These are phyloP conservation scores for Delia radicum DNA, from an alignment of 1,140 invertebrate species.

Conservation along the genomic window DNA sequence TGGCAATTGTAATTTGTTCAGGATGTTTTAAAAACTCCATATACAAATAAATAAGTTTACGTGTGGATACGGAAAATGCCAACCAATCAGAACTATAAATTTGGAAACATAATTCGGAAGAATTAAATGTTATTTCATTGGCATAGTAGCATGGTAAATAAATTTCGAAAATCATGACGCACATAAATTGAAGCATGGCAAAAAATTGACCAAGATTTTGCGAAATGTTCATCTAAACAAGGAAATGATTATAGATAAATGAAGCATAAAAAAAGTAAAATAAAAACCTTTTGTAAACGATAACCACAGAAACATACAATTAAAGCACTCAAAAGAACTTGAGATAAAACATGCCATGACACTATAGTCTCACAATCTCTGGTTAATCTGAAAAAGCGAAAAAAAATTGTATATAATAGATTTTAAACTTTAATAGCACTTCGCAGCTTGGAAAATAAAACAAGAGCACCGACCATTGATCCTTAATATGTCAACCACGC, in stretches of 20 bases:
- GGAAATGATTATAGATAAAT: background rate
- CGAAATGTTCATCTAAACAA: constrained; percentile 27
- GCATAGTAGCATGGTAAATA: constrained; percentile 47
- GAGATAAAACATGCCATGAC: constrained; percentile 41
- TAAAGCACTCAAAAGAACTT: constrained; percentile 47
- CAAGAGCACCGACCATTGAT: too few species aligned
- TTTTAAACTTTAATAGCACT: too few species aligned
- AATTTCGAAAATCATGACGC: constrained; percentile 47
- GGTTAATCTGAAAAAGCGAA: constrained; percentile 33
- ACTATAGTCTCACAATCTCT: constrained; percentile 36
- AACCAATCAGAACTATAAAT: constrained; percentile 48
- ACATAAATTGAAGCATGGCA: constrained; percentile 46
- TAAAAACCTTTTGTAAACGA: constrained; percentile 37
- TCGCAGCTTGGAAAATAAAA: too few species aligned
- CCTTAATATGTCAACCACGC: too few species aligned
- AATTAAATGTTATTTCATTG: constrained; percentile 45
- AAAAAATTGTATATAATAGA: background rate
- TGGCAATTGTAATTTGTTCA: constrained; percentile 36
- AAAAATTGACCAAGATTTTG: constrained; percentile 42
- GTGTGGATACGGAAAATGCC: constrained; percentile 26
- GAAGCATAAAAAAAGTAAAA: background rate
- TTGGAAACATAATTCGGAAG: constrained; percentile 36
- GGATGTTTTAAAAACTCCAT: constrained; percentile 48
- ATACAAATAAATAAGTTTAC: constrained; percentile 39
- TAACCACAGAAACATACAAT: constrained; percentile 51